Conservation (phyloP, 92 coral and sea anemone genomes). For the Montipora capitata region DNA sequence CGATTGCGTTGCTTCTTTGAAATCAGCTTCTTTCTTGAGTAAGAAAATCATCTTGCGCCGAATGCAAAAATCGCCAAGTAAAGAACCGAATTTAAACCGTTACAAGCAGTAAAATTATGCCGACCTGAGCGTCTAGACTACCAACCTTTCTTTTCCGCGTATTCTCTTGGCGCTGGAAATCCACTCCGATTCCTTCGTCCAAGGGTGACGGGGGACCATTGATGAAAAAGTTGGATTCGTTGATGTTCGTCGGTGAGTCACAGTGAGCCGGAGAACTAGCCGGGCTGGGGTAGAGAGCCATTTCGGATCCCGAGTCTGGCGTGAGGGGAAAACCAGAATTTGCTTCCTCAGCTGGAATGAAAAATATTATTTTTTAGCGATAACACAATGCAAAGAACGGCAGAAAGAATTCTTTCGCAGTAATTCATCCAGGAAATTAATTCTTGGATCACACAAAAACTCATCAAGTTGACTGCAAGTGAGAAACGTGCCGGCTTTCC, state of each 20-base stretch:
- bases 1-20: not conserved
- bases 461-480: not conserved
- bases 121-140: not conserved
- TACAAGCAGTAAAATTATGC: not conserved
- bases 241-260: slow-evolving; percentile 71
- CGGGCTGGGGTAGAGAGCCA: slow-evolving; percentile 74
- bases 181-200: slow-evolving; percentile 90
- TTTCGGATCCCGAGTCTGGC: slow-evolving; percentile 92
- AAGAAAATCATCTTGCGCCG: not conserved
- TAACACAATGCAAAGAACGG: not conserved
- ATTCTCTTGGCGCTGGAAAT: slow-evolving; percentile 81
- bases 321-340: slow-evolving; percentile 79
- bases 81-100: not conserved
- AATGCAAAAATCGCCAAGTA: not conserved
- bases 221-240: slow-evolving; percentile 77
- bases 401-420: not conserved
- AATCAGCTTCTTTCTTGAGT: not conserved
- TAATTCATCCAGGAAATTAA: not conserved
- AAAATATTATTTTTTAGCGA: not conserved
- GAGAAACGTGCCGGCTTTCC: not conserved
- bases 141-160: slow-evolving; percentile 89
- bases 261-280: slow-evolving; percentile 76
- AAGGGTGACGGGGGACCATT: slow-evolving; percentile 69
- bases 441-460: not conserved
- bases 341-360: slow-evolving; percentile 62